Evolutionary conservation across 2,113 vertebrate genomes (phyloP).

Genomic region (Sinocyclocheilus maitianheensis): DNA sequence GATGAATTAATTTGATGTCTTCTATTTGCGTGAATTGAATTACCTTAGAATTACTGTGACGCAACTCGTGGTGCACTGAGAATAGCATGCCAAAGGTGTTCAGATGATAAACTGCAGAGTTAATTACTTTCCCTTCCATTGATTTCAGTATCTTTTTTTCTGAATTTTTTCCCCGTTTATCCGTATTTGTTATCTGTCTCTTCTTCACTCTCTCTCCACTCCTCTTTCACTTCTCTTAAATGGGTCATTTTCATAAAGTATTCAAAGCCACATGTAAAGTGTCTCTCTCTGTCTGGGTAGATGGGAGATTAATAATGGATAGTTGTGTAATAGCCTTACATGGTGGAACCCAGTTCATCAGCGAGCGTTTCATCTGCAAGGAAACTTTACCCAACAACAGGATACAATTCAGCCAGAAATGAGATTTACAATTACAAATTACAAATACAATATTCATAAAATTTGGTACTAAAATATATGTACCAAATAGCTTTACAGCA

Average conservation of each 20-base stretch:
- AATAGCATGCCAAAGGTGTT: not conserved
- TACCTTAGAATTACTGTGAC: not conserved
- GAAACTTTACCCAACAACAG: not conserved
- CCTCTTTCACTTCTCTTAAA: slow-evolving; percentile 44
- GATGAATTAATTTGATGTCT: not conserved
- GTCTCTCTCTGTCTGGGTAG: slow-evolving; percentile 42
- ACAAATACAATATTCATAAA: not conserved
- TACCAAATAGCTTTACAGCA: not conserved
- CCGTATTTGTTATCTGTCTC: slow-evolving; percentile 49
- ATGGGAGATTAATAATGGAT: slow-evolving; percentile 71
- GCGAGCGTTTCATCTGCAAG: not conserved
- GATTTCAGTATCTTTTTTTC: not conserved
- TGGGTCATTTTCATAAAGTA: slow-evolving; percentile 77
- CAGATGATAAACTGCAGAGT: slow-evolving; percentile 61
- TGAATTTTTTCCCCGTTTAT: not conserved
- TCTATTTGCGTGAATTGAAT: not conserved
- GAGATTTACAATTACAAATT: not conserved
- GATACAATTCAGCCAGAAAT: not conserved
- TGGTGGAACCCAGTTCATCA: slow-evolving; percentile 4
- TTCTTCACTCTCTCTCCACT: slow-evolving; percentile 55
- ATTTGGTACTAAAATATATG: not conserved
- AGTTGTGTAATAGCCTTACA: slow-evolving; percentile 56
- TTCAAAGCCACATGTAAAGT: slow-evolving; percentile 62
- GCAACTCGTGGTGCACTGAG: not conserved
- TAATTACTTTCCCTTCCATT: slow-evolving; percentile 63